phyloP scores from a whole-genome alignment of 2,888 invertebrate genomes.

The Hofmannophila pseudospretella region DNA sequence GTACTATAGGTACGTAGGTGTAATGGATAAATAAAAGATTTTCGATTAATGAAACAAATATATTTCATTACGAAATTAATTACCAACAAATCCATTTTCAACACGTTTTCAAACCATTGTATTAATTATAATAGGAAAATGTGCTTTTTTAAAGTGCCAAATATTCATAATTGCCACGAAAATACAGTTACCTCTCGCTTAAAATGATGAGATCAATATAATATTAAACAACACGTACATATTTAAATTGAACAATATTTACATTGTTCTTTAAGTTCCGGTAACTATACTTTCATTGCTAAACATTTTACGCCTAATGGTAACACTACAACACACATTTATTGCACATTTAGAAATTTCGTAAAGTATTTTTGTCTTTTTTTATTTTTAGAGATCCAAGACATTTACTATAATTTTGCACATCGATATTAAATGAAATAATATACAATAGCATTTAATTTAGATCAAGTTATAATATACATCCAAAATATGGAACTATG shows the following conservation, averaged over 20 bases:
- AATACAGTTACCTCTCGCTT: conserved; percentile 47
- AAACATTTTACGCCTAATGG: conserved; percentile 73
- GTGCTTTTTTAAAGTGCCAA: conserved; percentile 77
- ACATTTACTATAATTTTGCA: conserved; percentile 78
- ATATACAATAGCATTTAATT: conserved; percentile 74
- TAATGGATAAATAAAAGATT: conserved; percentile 48
- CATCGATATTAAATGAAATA: conserved; percentile 73
- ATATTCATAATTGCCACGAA: conserved; percentile 65
- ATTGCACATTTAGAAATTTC: conserved; percentile 79
- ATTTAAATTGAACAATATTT: conserved; percentile 33
- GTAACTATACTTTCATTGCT: conserved; percentile 51
- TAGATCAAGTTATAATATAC: conserved; percentile 72
- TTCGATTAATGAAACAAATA: conserved; percentile 74
- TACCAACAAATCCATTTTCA: conserved; percentile 79
- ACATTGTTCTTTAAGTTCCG: conserved; percentile 30
- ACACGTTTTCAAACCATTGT: conserved; percentile 75
- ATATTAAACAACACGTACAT: conserved; percentile 36
- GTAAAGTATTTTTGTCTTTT: conserved; percentile 77
- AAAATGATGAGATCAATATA: conserved; percentile 63
- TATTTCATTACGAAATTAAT: conserved; percentile 79
- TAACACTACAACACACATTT: conserved; percentile 79
- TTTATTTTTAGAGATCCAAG: conserved; percentile 77
- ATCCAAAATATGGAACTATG: conserved; percentile 76
- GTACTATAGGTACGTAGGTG: not conserved
- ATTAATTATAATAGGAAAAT: conserved; percentile 75